These are phyloP conservation scores for Porites evermanni DNA, from an alignment of 92 coral and sea anemone species.

Conservation along the genomic window DNA sequence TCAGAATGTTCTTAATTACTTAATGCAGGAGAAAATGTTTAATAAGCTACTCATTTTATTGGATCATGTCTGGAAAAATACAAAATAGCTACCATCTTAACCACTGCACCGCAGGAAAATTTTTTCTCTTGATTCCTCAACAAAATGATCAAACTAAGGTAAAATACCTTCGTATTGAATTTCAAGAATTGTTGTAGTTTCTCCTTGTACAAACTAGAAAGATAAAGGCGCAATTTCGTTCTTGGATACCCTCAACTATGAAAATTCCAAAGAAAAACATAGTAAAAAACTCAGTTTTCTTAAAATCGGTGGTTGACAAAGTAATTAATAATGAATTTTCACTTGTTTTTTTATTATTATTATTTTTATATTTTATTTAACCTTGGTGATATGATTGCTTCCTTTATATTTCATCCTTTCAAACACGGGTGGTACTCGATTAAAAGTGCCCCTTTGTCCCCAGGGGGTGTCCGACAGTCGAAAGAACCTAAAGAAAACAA, in stretches of 20 bases:
- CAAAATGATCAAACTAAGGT: no score
- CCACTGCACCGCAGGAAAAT: neutral
- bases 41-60: neutral
- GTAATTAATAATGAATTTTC: neutral
- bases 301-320: conserved; percentile 4
- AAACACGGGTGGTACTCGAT: neutral
- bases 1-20: no score
- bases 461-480: conserved; percentile 6
- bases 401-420: neutral
- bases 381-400: neutral
- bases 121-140: neutral
- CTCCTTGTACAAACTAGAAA: neutral
- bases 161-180: no score
- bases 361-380: neutral
- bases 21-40: neutral
- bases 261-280: neutral
- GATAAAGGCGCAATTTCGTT: neutral
- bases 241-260: neutral
- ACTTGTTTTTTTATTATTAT: neutral
- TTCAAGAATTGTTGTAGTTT: no score
- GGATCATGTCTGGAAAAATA: neutral
- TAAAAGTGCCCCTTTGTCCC: conserved; percentile 1
- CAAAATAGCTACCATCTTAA: no score
- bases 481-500: no score
- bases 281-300: neutral